Evolutionary conservation across 2,797 vertebrate species (phyloP), one percentile per base, ranked within the genome.

Genomic region (Characodon lateralis): DNA sequence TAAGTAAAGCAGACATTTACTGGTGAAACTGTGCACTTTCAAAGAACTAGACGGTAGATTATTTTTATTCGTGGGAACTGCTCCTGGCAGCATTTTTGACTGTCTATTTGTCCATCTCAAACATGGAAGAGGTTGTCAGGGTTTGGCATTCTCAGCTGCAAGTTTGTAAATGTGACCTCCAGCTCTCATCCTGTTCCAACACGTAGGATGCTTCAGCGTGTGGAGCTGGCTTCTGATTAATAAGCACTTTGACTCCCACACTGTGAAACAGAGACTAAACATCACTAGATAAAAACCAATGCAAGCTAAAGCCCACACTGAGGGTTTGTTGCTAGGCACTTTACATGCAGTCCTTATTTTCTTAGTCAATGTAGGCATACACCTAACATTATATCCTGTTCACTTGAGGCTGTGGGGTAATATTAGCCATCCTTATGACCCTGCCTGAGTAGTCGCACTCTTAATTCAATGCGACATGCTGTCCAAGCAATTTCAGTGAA

Each of bases 201-300:
- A 81, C 55, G 89, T 91, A 83, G 88, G 85, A 92, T 77, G 83
- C 81, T 80, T 83, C 83, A 78, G 84, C 79, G 74, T 80, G 74
- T 65, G 59, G 68, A 81, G 83, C 88, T 85, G 85, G 78, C 88
- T 76, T 85, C 89, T 87, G 87, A 89, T 91, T 87, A 90, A 85
- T 90, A 86, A 86, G 70, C 39, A 18, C 73, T 78, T 85, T 73
- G 55, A 81, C 86, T 85, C 89, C 90, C 88, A 92, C 90, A 61
- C 74, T 43, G 43, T 63, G 56, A 85, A 83, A 88, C 76, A 35
- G 74, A 73, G 75, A 83, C 50, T 51, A 59, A 86, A 79, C 69
- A 73, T 78, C 63, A 75, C 69, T 80, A 76, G 82, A 87, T 79
- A 10, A 73, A 80, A 80, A 75, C 69, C 74, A 82, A 61, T 72